phyloP scores from a whole-genome alignment of 2,113 vertebrate genomes.

The Lycocorax pyrrhopterus region DNA sequence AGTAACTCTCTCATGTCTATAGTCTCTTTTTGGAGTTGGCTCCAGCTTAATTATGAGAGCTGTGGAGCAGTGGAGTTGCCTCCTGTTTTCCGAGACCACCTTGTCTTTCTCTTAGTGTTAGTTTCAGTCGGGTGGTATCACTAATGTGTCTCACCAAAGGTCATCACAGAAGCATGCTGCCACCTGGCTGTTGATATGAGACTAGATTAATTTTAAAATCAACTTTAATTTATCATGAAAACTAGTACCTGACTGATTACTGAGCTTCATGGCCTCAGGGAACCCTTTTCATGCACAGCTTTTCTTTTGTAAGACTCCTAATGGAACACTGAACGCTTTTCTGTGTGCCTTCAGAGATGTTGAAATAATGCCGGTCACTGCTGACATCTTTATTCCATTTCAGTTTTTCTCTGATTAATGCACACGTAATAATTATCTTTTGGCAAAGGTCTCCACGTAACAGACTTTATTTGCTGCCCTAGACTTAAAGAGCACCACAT shows the following conservation, averaged over 20 bases:
- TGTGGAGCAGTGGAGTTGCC: background rate
- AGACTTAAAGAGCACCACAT: conserved; percentile 22
- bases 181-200: background rate
- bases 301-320: background rate
- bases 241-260: background rate
- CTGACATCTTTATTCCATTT: conserved; percentile 47
- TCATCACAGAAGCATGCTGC: background rate
- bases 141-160: background rate
- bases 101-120: background rate
- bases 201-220: background rate
- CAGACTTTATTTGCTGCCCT: conserved; percentile 36
- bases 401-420: background rate
- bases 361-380: background rate
- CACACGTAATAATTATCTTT: conserved; percentile 41
- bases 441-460: background rate
- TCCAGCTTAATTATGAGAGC: background rate
- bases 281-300: background rate
- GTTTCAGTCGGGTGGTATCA: background rate
- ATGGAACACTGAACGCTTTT: background rate
- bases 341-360: background rate
- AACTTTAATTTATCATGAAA: background rate
- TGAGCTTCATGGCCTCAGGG: background rate
- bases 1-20: background rate
- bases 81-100: background rate
- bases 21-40: background rate